Percentiles rank a stretch among this genome's conserved stretches.
phyloP scores from a whole-genome alignment of 1,140 invertebrate species.

The Goniozus legneri region DNA sequence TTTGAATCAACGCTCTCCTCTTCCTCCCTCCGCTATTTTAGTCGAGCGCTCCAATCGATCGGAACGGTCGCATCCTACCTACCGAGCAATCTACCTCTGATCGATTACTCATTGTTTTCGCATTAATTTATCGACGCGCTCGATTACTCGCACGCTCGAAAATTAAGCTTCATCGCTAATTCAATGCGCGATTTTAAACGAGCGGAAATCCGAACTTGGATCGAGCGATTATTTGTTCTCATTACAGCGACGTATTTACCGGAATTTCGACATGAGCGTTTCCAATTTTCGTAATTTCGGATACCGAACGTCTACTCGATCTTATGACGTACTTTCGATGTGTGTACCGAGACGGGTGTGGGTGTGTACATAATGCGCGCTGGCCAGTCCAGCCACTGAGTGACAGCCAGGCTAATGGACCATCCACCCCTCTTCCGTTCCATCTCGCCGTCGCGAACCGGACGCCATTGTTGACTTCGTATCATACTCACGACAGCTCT shows the following conservation, averaged over 20 bases:
- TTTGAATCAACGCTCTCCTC: slow-evolving; percentile 28
- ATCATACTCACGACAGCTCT: slow-evolving; percentile 25
- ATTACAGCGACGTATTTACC: too few species aligned
- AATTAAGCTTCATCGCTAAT: too few species aligned
- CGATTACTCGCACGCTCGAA: too few species aligned
- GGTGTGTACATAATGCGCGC: slow-evolving; percentile 26
- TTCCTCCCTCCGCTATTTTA: background rate
- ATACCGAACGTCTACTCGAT: too few species aligned
- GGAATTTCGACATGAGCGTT: too few species aligned
- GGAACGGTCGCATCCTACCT: slow-evolving; percentile 8
- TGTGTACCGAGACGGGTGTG: background rate
- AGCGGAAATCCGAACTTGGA: too few species aligned
- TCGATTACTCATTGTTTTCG: slow-evolving; percentile 23
- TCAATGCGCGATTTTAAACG: too few species aligned
- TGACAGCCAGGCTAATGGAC: slow-evolving; percentile 37
- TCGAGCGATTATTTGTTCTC: too few species aligned
- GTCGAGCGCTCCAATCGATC: slow-evolving; percentile 1
- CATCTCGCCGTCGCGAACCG: slow-evolving; percentile 19
- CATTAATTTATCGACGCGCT: slow-evolving; percentile 16
- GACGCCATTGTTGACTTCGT: slow-evolving; percentile 35
- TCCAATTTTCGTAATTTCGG: too few species aligned
- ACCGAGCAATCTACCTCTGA: slow-evolving; percentile 23
- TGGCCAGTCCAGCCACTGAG: slow-evolving; percentile 24
- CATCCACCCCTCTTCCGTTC: slow-evolving; percentile 18
- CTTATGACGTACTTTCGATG: too few species aligned